Evolutionary conservation across 2,888 invertebrate species (phyloP).

Genomic region (Phania funesta): DNA sequence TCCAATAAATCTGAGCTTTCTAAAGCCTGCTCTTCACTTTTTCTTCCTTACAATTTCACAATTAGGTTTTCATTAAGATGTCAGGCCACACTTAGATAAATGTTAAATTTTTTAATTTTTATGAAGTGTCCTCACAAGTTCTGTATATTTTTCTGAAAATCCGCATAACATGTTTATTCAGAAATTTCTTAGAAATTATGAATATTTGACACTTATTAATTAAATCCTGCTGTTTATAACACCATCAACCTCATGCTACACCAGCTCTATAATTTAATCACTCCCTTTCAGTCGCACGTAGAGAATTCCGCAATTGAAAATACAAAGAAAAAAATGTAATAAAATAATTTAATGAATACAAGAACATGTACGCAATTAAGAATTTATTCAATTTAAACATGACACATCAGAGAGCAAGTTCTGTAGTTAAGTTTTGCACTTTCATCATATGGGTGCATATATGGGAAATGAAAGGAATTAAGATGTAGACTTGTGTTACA

Average conservation of each 20-base stretch:
- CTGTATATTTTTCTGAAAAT: no score
- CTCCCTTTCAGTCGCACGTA: neutral
- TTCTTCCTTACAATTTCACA: no score
- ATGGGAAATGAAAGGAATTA: neutral
- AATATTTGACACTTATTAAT: slow-evolving; percentile 56
- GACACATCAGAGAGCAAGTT: slow-evolving; percentile 26
- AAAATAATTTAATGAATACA: slow-evolving; percentile 29
- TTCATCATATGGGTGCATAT: neutral
- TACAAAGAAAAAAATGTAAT: slow-evolving; percentile 4
- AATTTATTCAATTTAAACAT: slow-evolving; percentile 47
- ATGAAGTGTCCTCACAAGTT: no score
- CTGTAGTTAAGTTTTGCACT: neutral
- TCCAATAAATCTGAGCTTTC: no score
- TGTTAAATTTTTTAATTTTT: no score
- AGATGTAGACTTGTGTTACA: neutral
- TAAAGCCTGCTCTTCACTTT: no score
- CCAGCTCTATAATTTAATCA: neutral
- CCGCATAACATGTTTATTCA: neutral
- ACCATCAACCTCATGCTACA: slow-evolving; percentile 12
- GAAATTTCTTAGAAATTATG: slow-evolving; percentile 39
- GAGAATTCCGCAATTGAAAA: neutral
- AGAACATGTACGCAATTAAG: slow-evolving; percentile 46
- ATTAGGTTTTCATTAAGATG: no score
- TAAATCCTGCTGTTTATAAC: slow-evolving; percentile 47
- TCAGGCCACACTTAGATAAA: no score